Evolutionary conservation across 2,888 invertebrate species (phyloP).

Genomic region (Agrilus mali): DNA sequence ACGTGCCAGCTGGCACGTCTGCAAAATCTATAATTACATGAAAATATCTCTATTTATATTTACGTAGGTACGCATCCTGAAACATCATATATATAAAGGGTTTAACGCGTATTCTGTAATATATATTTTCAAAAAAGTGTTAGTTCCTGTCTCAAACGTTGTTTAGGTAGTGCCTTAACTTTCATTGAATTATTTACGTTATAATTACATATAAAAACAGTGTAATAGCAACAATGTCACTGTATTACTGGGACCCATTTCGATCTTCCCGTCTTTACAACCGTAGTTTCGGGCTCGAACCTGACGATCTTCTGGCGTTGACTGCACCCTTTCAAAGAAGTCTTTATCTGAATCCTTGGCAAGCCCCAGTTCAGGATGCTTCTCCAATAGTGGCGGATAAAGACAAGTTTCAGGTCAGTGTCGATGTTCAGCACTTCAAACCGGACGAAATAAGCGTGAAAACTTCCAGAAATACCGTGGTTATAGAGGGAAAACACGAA

Average conservation of each 20-base stretch:
- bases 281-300: constrained; percentile 33
- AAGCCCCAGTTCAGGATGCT: constrained; percentile 40
- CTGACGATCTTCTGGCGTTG: constrained; percentile 29
- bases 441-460: constrained; percentile 73
- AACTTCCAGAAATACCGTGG: constrained; percentile 50
- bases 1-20: too few species aligned
- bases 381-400: constrained; percentile 45
- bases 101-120: too few species aligned
- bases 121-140: too few species aligned
- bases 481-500: constrained; percentile 67
- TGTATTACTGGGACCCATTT: background rate
- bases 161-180: too few species aligned
- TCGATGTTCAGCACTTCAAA: constrained; percentile 66
- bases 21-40: too few species aligned
- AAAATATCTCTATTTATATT: too few species aligned
- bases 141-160: too few species aligned
- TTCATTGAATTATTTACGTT: too few species aligned
- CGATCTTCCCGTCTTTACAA: constrained; percentile 25
- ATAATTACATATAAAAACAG: too few species aligned
- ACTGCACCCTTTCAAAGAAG: constrained; percentile 17
- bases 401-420: constrained; percentile 56
- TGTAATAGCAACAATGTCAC: too few species aligned
- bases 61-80: too few species aligned
- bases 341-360: constrained; percentile 31
- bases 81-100: too few species aligned